Evolutionary conservation across 2,797 vertebrate species (phyloP).

Genomic region (Saxicola maurus): DNA sequence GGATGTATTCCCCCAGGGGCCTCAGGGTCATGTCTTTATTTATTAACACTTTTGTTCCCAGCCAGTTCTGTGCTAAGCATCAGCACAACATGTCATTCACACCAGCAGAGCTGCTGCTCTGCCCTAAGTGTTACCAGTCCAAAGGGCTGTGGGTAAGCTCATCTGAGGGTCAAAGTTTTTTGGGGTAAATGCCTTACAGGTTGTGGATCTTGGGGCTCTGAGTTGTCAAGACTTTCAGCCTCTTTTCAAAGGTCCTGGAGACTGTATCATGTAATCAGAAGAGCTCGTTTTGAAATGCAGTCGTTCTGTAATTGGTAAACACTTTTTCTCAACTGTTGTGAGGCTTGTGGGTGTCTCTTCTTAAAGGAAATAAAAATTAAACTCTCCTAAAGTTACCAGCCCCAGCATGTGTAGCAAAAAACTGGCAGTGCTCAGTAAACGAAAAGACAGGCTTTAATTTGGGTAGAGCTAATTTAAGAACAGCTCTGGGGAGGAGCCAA

Average conservation of each 20-base stretch:
- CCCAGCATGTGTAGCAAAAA: not conserved
- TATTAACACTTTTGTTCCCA: not conserved
- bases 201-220: conserved; percentile 22
- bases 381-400: conserved; percentile 7
- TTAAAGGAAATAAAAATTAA: conserved; percentile 31
- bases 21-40: not conserved
- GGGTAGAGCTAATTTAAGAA: conserved; percentile 52
- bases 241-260: conserved; percentile 32
- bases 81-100: not conserved
- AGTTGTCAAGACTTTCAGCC: not conserved
- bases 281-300: not conserved
- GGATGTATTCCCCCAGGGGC: not conserved
- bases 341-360: conserved; percentile 37
- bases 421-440: not conserved
- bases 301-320: not conserved
- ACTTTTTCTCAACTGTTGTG: not conserved
- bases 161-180: not conserved
- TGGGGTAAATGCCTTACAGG: not conserved
- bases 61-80: not conserved
- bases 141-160: conserved; percentile 3
- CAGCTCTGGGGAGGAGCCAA: conserved; percentile 43
- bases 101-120: not conserved
- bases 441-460: not conserved
- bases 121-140: not conserved
- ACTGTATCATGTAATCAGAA: not conserved